phyloP scores from a whole-genome alignment of 2,888 invertebrate genomes.

The Elmis aenea region DNA sequence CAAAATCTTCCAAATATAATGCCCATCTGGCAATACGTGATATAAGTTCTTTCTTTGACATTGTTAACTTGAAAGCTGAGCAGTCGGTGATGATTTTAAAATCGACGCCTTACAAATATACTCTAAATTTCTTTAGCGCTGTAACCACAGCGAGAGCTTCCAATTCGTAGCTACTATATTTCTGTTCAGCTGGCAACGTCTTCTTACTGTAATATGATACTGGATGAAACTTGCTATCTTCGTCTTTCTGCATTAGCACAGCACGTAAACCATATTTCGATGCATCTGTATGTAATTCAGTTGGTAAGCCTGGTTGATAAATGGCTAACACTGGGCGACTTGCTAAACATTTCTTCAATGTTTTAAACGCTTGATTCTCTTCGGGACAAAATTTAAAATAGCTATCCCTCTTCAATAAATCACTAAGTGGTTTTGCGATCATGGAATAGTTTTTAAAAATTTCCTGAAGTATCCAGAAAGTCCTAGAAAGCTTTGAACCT shows the following conservation, averaged over 20 bases:
- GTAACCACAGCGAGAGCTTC: constrained; percentile 34
- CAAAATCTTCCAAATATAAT: constrained; percentile 29
- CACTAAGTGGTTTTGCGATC: constrained; percentile 34
- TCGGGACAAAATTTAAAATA: constrained; percentile 17
- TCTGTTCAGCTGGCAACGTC: constrained; percentile 30
- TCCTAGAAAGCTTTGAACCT: constrained; percentile 34
- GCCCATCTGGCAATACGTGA: constrained; percentile 20
- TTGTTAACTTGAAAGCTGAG: constrained; percentile 32
- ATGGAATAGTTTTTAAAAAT: constrained; percentile 32
- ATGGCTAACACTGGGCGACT: constrained; percentile 19
- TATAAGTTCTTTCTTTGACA: too few relatives aligned
- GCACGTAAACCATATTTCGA: constrained; percentile 29
- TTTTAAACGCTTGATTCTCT: constrained; percentile 16
- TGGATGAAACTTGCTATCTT: constrained; percentile 32
- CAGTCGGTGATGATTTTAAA: constrained; percentile 37
- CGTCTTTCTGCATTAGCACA: constrained; percentile 26
- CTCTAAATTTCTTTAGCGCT: constrained; percentile 34
- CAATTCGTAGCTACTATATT: too few relatives aligned
- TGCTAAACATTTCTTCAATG: constrained; percentile 17
- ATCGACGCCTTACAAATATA: constrained; percentile 30
- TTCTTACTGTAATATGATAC: constrained; percentile 34
- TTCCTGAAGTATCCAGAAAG: constrained; percentile 37
- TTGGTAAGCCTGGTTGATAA: constrained; percentile 13
- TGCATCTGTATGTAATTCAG: constrained; percentile 32
- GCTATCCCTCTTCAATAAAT: constrained; percentile 26